phyloP scores from a whole-genome alignment of 2,888 invertebrate species.

The Maniola hyperantus region DNA sequence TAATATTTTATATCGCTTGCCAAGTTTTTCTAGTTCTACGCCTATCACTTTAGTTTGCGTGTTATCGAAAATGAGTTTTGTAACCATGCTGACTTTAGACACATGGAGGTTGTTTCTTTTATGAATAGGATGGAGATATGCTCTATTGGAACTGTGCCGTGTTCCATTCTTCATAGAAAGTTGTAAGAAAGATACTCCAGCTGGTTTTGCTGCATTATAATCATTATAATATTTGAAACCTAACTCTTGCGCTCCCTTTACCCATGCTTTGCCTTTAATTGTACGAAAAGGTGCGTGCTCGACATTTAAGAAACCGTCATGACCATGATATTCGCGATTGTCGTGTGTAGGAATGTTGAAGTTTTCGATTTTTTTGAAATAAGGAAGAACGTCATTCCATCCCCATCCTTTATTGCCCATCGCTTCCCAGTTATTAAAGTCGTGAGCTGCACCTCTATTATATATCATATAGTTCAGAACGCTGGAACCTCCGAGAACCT shows the following conservation, averaged over 20 bases:
- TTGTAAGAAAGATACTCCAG: constrained; percentile 84
- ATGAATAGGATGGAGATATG: constrained; percentile 84
- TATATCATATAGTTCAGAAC: constrained; percentile 92
- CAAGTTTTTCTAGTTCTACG: constrained; percentile 81
- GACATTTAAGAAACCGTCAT: constrained; percentile 82
- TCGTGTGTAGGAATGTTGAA: constrained; percentile 82
- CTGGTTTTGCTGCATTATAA: constrained; percentile 83
- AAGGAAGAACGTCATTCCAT: constrained; percentile 87
- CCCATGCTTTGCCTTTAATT: constrained; percentile 78
- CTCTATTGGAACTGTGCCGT: constrained; percentile 86
- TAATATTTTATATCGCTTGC: constrained; percentile 75
- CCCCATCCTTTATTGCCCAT: constrained; percentile 89
- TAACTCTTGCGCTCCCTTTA: constrained; percentile 83
- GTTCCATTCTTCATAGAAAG: constrained; percentile 85
- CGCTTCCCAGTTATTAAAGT: constrained; percentile 90
- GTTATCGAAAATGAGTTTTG: constrained; percentile 81
- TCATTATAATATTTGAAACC: constrained; percentile 83
- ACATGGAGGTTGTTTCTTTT: constrained; percentile 84
- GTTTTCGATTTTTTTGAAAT: constrained; percentile 90
- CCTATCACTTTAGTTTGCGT: constrained; percentile 82
- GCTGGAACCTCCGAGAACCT: constrained; percentile 91
- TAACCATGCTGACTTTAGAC: constrained; percentile 83
- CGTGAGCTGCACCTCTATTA: constrained; percentile 86
- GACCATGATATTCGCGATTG: constrained; percentile 79
- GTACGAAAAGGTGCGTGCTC: constrained; percentile 80